phyloP scores from a whole-genome alignment of 2,113 vertebrate species.

The Sinocyclocheilus maitianheensis region DNA sequence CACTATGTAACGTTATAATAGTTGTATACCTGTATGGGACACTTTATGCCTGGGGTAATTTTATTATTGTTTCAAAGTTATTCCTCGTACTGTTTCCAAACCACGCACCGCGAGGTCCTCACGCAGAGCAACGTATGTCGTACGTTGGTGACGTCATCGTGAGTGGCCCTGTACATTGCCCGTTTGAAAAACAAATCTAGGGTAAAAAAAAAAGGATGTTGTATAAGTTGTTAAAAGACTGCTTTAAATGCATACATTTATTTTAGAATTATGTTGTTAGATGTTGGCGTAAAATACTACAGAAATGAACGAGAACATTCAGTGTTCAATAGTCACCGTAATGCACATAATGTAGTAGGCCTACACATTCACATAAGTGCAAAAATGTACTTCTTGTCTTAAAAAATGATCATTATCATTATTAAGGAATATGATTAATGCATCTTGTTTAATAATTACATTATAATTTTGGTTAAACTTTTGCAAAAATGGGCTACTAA shows the following conservation, averaged over 20 bases:
- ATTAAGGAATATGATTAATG: neutral
- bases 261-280: neutral
- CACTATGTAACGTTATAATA: neutral
- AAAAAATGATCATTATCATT: neutral
- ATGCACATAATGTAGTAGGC: neutral
- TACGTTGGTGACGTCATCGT: constrained; percentile 39
- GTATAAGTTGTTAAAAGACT: neutral
- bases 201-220: neutral
- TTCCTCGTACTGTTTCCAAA: constrained; percentile 43
- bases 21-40: neutral
- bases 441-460: neutral
- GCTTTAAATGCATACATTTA: neutral
- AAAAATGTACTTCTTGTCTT: neutral
- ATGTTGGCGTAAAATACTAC: neutral
- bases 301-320: neutral
- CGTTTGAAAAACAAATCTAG: neutral
- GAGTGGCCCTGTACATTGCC: neutral
- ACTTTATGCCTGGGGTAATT: neutral
- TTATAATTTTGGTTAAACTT: neutral
- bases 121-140: constrained; percentile 42
- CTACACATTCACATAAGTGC: neutral
- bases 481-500: neutral
- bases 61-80: neutral
- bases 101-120: constrained; percentile 51
- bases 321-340: neutral